Base-by-base conservation (phyloP, 2,888 invertebrate genomes). In the Julus scanicus region DNA sequence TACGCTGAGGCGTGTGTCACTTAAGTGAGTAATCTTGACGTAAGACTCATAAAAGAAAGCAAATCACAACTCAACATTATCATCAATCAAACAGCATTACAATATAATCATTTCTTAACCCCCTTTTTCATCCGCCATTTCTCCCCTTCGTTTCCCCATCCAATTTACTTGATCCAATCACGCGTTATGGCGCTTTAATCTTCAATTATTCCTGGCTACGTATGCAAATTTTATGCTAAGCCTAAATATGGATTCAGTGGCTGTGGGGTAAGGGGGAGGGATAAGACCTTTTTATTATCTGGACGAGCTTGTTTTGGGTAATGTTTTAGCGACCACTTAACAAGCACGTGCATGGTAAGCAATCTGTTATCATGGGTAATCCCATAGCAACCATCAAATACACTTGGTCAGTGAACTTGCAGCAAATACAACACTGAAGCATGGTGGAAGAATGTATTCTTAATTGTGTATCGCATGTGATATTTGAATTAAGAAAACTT, bases 11-110 rank as follows among this genome's bases (percentile, higher is more conserved):
- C 57, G 57, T 57, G 57, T 57, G 57, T 57, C 57, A 57, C 57
- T 57, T 57, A 57, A 57, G 57, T 57, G 57, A 57, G 57, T 57
- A 57, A 57, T 57, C 57, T 57, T 57, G 57, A 57, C 57, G 57
- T 57, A 57, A 57, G 57, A 57, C 57, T 57, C 57, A 57, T 57
- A 57, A 57, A 57, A 57, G 57, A 57, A 57, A 57, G 57, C 57
- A 57, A 57, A 57, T 57, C 57, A 57, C 57, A 57, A 57, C 57
- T 57, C 57, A 57, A 57, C 57, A 57, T 57, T 57, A 57, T 57
- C 57, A 57, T 57, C 57, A 15, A 57, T 57, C 57, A 57, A 57
- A 57, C 57, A 15, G 57, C 57, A 57, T 57, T 57, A 57, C 57
- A 15, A 57, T 57, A 57, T 57, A 57, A 57, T 57, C 57, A 57